Conservation (phyloP, 2,888 invertebrate genomes). For the Chloroclystis v-ata region DNA sequence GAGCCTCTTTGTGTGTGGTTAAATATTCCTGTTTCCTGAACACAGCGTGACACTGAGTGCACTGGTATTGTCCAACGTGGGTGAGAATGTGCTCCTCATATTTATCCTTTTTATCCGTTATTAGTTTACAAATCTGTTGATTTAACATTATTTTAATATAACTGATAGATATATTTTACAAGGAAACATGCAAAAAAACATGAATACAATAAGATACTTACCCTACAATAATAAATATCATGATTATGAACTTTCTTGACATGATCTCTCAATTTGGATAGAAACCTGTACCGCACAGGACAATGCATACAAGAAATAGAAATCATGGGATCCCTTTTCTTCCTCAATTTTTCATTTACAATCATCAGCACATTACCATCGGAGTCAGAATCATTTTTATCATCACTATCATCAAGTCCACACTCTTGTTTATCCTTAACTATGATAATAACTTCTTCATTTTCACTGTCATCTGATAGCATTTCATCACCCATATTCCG, state of each 20-base stretch:
- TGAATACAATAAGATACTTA: constrained; percentile 28
- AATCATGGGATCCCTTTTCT: constrained; percentile 54
- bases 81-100: constrained; percentile 51
- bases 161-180: too few relatives aligned
- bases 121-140: constrained; percentile 55
- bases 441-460: constrained; percentile 38
- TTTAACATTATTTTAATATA: background rate
- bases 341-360: constrained; percentile 33
- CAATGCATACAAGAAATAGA: constrained; percentile 52
- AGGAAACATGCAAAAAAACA: too few relatives aligned
- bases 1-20: constrained; percentile 52
- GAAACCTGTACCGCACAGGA: constrained; percentile 59
- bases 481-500: constrained; percentile 12
- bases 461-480: constrained; percentile 4
- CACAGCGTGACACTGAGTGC: constrained; percentile 50
- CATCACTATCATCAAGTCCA: constrained; percentile 29
- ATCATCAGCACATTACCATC: constrained; percentile 20
- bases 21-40: constrained; percentile 56
- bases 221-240: constrained; percentile 59
- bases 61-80: constrained; percentile 53
- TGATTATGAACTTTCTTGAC: constrained; percentile 57
- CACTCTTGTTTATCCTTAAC: constrained; percentile 37
- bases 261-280: constrained; percentile 57
- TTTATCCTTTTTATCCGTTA: constrained; percentile 49
- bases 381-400: constrained; percentile 5